These are phyloP conservation scores for Coracias cyanogaster DNA, from an alignment of 2,797 vertebrate genomes.

Conservation along the genomic window DNA sequence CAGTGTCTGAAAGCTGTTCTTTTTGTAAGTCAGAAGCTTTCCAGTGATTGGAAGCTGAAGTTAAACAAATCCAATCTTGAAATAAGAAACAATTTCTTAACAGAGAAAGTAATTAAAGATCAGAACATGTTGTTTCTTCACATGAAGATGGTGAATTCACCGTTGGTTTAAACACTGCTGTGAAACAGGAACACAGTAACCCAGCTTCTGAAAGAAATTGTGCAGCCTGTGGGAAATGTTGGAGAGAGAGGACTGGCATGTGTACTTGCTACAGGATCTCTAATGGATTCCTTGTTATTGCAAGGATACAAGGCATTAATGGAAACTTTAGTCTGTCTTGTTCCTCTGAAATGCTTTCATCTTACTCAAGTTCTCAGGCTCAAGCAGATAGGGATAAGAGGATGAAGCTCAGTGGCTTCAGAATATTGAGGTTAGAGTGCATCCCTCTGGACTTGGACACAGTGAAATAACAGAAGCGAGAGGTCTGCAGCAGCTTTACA, in stretches of 20 bases:
- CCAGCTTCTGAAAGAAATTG: conserved; percentile 1
- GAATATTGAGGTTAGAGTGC: background rate
- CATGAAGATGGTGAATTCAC: background rate
- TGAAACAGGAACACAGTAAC: conserved; percentile 15
- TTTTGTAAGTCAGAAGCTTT: conserved; percentile 20
- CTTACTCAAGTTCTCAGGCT: background rate
- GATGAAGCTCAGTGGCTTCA: background rate
- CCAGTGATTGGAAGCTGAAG: background rate
- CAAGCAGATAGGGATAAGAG: background rate
- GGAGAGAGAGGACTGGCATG: background rate
- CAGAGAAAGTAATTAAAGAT: background rate
- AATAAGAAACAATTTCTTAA: conserved; percentile 13
- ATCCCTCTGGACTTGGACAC: background rate
- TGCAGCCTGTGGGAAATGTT: background rate
- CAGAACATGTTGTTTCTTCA: background rate
- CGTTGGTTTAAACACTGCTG: background rate
- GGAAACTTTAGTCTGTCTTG: background rate
- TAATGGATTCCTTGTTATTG: conserved; percentile 52
- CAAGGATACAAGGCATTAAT: conserved; percentile 12
- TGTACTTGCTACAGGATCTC: background rate
- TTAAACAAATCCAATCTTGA: conserved; percentile 25
- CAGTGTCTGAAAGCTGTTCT: conserved; percentile 26
- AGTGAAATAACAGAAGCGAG: background rate
- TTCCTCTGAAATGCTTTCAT: conserved; percentile 40
- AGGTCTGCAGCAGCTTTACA: background rate